Evolutionary conservation across 1,140 invertebrate genomes (phyloP), one percentile per base, ranked within the genome.

Genomic region (Plectrocnemia conspersa): DNA sequence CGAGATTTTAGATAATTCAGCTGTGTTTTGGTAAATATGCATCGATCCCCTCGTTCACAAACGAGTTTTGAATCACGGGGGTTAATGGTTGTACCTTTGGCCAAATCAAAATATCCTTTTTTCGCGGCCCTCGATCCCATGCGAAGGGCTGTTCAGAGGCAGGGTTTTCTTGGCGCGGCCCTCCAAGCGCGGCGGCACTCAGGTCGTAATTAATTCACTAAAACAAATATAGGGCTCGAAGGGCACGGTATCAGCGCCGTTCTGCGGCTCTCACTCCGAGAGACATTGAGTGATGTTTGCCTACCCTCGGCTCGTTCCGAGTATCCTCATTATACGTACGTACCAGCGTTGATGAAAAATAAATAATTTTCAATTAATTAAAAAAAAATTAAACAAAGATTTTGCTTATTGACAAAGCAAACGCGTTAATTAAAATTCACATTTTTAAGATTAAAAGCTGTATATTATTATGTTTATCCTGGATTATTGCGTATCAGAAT

Each of bases 261-360:
- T 35, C 32, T 38, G 32, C 19, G 48, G 48, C 48, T 18, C 48
- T 50, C 35, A 25, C 45, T 23, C 52, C 32, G 11, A 27, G 52
- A 54, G 52, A 54, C 52, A 54, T 54, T 54, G 52, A 54, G 52
- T 46, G 52, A 54, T 54, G 52, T 54, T 54, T 54, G 41, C 29
- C 29, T 33, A 54, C 25, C 52, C 29, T 42, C 27, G n/a, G 19
- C 13, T 36, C 41, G 27, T 21, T 9, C 23, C n/a, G 19, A 21
- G 22, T 29, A 9, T 52, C 38, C 49, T 52, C 3, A 13, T 18
- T 36, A 15, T 3, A 18, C 11, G 11, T n/a, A 32, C 3, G 19
- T 36, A 36, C 35, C 13, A n/a, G n/a, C n/a, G n/a, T n/a, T n/a
- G n/a, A n/a, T n/a, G n/a, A n/a, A n/a, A n/a, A n/a, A n/a, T n/a